Evolutionary conservation across 2,888 invertebrate species (phyloP).

Genomic region (Horisme vitalbata): DNA sequence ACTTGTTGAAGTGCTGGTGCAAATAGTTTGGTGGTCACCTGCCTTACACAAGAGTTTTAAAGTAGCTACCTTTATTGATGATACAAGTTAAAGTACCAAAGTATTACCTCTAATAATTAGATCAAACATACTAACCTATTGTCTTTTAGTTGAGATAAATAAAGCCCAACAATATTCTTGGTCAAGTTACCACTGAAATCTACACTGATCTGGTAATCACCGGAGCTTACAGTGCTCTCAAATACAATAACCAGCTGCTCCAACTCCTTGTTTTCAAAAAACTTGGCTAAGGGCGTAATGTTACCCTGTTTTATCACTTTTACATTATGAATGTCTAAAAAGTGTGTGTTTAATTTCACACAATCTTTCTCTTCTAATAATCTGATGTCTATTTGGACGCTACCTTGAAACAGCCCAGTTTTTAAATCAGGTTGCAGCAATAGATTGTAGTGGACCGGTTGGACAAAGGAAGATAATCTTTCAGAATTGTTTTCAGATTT

Average conservation of each 20-base stretch:
- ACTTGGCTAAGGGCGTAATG: slow-evolving; percentile 53
- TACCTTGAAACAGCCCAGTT: slow-evolving; percentile 58
- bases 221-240: slow-evolving; percentile 46
- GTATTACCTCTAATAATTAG: no score
- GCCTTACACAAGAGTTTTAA: no score
- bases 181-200: slow-evolving; percentile 85
- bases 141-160: slow-evolving; percentile 85
- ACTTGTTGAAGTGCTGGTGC: no score
- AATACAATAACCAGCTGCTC: slow-evolving; percentile 67
- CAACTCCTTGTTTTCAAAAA: slow-evolving; percentile 50
- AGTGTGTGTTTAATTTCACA: slow-evolving; percentile 83
- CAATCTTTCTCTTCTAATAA: slow-evolving; percentile 61
- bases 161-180: slow-evolving; percentile 88
- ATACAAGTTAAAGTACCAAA: no score
- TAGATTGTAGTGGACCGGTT: slow-evolving; percentile 65
- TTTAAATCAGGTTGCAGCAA: slow-evolving; percentile 56
- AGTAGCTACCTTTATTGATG: no score
- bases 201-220: slow-evolving; percentile 80
- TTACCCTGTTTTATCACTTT: slow-evolving; percentile 50
- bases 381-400: slow-evolving; percentile 61
- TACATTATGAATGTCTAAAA: slow-evolving; percentile 76
- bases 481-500: slow-evolving; percentile 53
- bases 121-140: slow-evolving; percentile 56
- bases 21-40: no score
- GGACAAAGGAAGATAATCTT: slow-evolving; percentile 55